Base-by-base conservation (phyloP, 2,888 invertebrate species). In the Prostheceraeus crozeri region DNA sequence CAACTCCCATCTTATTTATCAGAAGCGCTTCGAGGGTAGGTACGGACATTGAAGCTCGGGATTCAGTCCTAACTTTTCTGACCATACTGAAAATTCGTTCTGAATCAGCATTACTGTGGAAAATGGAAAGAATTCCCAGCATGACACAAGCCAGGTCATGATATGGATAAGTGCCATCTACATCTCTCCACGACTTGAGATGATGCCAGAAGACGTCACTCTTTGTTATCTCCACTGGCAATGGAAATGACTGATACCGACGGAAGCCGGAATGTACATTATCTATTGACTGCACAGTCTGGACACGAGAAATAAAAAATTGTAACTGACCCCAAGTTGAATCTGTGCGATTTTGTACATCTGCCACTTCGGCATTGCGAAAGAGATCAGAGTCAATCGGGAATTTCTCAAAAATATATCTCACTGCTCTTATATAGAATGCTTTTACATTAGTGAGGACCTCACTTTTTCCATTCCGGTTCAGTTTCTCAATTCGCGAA, bases 241-340 rank as follows among this genome's bases (percentile, higher is more conserved):
- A n/a, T 48, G 48, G 48, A 48, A 48, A 48, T 48, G 48, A 28
- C 28, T 48, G 48, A 30, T 48, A 48, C 28, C 48, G 25, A 48
- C 23, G 14, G 28, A 48, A 48, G 28, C 48, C 48, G 8, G 48
- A 25, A 23, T 48, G 4, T 28, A 48, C 25, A 28, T 48, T 48
- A 30, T 48, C 48, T 30, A 28, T 48, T 14, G 23, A 48, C 25
- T 48, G 19, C 48, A 28, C 28, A 30, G 48, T 30, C 23, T 25
- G 48, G 27, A 48, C 23, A 48, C 14, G 48, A 19, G 48, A 48
- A 48, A 48, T 25, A 19, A 48, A 48, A 48, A 48, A 48, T 48
- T 48, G 27, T 11, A 48, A 40, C 23, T 48, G 25, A 30, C 28
- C 48, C 48, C 48, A 48, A 28, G 48, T 28, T 30, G 28, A n/a